phyloP scores from a whole-genome alignment of 2,797 vertebrate species.

The Eulemur mongoz region DNA sequence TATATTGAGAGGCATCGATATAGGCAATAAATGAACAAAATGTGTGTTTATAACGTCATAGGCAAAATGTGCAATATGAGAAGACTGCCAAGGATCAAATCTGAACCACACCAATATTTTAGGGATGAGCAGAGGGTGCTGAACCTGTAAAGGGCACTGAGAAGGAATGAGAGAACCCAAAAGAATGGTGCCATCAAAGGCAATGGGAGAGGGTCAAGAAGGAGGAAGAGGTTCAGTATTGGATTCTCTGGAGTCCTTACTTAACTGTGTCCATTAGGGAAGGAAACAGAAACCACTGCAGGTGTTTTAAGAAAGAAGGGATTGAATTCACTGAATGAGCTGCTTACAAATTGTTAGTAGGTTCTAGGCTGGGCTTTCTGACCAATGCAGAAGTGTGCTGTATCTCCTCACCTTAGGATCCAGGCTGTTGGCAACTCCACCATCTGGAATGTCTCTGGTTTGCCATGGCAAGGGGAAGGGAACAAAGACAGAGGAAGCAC shows the following conservation, averaged over 20 bases:
- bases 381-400: fast-evolving
- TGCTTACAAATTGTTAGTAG: background rate
- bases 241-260: background rate
- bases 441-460: background rate
- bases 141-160: background rate
- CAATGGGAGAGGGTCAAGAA: background rate
- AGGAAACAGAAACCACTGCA: background rate
- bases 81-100: background rate
- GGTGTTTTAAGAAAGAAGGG: background rate
- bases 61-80: background rate
- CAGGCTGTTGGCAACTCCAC: background rate
- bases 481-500: background rate
- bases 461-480: background rate
- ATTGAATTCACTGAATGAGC: background rate
- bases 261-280: background rate
- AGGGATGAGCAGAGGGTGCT: background rate
- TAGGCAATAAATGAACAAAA: background rate
- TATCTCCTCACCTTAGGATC: background rate
- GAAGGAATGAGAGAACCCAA: background rate
- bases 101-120: background rate
- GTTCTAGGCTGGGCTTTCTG: background rate
- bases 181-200: background rate
- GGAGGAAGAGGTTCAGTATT: background rate
- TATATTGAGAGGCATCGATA: background rate
- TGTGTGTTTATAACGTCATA: background rate